Percentiles rank a stretch among this genome's conserved stretches.
These are phyloP conservation scores for Calliscelio sp. DNA, from an alignment of 2,888 invertebrate genomes.

Conservation along the genomic window DNA sequence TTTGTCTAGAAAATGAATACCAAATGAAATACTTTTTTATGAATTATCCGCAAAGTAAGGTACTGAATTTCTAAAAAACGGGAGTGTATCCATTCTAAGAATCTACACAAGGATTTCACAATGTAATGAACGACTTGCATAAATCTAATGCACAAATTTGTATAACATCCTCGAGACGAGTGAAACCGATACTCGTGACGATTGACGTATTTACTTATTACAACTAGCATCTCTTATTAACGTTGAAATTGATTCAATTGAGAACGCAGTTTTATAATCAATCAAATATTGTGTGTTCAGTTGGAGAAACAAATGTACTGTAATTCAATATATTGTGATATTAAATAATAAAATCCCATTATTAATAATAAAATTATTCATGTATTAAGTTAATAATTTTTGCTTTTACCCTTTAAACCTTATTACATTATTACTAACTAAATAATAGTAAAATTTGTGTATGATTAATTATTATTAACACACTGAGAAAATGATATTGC, in stretches of 20 bases:
- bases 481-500: no score
- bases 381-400: no score
- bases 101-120: constrained; percentile 83
- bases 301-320: no score
- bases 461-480: no score
- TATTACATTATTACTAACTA: no score
- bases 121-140: constrained; percentile 81
- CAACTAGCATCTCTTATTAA: constrained; percentile 50
- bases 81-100: constrained; percentile 77
- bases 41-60: background rate
- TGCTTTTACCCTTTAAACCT: no score
- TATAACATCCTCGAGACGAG: constrained; percentile 77
- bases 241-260: constrained; percentile 35
- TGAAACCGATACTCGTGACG: constrained; percentile 69
- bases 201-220: constrained; percentile 42
- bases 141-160: constrained; percentile 82
- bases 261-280: constrained; percentile 12
- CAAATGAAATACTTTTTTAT: no score
- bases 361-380: no score
- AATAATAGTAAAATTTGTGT: no score
- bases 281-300: background rate
- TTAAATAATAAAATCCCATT: no score
- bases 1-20: no score
- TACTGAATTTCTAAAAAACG: constrained; percentile 53
- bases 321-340: no score